Conservation (phyloP, 2,113 vertebrate species). For the Tetrax tetrax region DNA sequence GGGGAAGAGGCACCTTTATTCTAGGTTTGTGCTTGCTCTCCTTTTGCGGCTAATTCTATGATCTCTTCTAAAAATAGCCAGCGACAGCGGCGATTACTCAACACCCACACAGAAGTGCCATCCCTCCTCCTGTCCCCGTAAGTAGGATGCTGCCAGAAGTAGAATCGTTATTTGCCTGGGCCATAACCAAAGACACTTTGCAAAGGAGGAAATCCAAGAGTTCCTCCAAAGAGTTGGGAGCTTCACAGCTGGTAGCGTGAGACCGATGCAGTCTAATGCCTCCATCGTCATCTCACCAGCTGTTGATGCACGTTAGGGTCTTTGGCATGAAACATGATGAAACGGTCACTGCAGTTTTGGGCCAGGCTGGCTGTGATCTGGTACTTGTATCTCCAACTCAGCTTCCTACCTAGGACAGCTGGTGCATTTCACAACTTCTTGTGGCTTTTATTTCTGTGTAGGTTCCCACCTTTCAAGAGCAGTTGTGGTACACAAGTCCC, state of each 20-base stretch:
- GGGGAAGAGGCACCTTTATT: background rate
- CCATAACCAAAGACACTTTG: background rate
- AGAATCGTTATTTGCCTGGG: background rate
- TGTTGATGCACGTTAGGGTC: background rate
- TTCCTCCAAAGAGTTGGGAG: background rate
- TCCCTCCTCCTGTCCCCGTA: background rate
- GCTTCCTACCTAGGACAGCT: background rate
- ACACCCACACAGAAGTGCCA: background rate
- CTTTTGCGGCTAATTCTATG: background rate
- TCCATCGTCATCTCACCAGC: rapidly evolving
- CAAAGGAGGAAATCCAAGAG: background rate
- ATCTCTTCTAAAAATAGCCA: constrained; percentile 46
- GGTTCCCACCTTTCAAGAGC: background rate
- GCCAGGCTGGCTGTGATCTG: background rate
- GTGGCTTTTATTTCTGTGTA: background rate
- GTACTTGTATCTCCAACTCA: background rate
- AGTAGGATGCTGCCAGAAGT: background rate
- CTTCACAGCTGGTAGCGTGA: rapidly evolving
- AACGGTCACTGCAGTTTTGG: background rate
- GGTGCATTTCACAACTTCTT: background rate
- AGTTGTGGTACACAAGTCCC: background rate
- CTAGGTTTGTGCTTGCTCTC: background rate
- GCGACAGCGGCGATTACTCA: background rate
- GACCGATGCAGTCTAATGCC: rapidly evolving
- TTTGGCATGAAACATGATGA: rapidly evolving